Base-by-base conservation (phyloP, 2,113 vertebrate genomes). In the Setophaga petechia region DNA sequence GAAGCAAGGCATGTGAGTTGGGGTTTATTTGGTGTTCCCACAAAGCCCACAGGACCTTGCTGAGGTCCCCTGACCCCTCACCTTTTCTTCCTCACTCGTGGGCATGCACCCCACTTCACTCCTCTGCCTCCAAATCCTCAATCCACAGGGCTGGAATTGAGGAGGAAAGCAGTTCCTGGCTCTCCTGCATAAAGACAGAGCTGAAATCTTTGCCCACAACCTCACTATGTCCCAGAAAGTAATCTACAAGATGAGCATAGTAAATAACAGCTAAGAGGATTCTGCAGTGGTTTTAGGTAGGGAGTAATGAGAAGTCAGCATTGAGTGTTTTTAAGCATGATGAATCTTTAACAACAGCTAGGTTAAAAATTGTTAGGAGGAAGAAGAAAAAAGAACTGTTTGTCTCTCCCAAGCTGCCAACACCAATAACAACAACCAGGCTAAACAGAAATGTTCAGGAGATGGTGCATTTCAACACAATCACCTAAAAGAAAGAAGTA, bases 271-370 rank as follows among this genome's bases (percentile, higher is more conserved):
- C 47, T 80, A 89, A 85, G 72, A 93, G 39, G 23, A 66, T 94
- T 90, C 86, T 89, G 63, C 63, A 86, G 21, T 77, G 54, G 2
- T 95, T 94, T 93, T 90, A 90, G 51, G 68, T 84, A 77, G 39
- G 74, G 68, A 95, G 57, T 84, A 96, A 93, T 86, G 72, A 93
- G 85, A 90, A 96, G 72, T 51, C 35, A 73, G 72, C 33, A 43
- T 12, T 69, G 59, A 33, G 30, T 74, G 67, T 67, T 77, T 94
- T 28, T 86, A 95, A 93, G 83, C 74, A 51, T 74, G 65, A 89
- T 74, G 86, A 88, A 86, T 86, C 46, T 93, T 96, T 84, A 90
- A 71, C 71, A 92, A 61, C 0, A 0, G n/a, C n/a, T 67, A 46
- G 41, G 76, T 89, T 89, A 90, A 94, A 93, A 94, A 85, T 49